Conservation (phyloP, 2,113 vertebrate genomes). For the Tachuris rubrigastra region DNA sequence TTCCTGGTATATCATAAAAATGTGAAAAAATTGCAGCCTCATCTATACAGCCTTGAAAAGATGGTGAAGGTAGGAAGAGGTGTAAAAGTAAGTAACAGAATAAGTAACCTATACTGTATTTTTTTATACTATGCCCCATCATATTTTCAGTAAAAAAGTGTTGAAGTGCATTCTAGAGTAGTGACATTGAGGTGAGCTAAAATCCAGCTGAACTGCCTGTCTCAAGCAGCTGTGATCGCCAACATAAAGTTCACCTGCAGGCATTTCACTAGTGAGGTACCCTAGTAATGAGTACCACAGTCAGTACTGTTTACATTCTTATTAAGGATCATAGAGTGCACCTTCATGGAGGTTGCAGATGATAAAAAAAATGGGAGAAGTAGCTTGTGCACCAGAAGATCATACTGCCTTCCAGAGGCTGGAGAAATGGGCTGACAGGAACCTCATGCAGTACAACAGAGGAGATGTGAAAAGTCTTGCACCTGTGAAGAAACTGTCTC, state of each 20-base stretch:
- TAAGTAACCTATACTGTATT: not conserved
- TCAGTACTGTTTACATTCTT: not conserved
- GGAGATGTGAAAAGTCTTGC: not conserved
- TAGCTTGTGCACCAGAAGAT: accelerated
- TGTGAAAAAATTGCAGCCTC: not conserved
- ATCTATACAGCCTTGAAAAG: not conserved
- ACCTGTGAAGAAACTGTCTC: not conserved
- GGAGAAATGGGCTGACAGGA: not conserved
- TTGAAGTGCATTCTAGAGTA: not conserved
- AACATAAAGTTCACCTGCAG: not conserved
- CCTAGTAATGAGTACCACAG: not conserved
- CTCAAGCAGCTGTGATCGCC: not conserved
- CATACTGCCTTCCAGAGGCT: not conserved
- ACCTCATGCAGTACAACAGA: not conserved
- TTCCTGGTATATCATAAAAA: not conserved
- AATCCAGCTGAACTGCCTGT: not conserved
- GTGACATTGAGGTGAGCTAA: not conserved
- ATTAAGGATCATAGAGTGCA: not conserved
- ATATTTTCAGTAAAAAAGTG: not conserved
- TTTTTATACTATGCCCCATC: not conserved
- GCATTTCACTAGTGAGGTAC: not conserved
- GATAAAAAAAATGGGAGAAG: not conserved
- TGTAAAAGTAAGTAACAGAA: not conserved
- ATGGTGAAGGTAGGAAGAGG: not conserved
- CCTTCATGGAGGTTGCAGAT: not conserved